Conservation (phyloP, 2,797 vertebrate genomes). For the Telmatherina bonti region DNA sequence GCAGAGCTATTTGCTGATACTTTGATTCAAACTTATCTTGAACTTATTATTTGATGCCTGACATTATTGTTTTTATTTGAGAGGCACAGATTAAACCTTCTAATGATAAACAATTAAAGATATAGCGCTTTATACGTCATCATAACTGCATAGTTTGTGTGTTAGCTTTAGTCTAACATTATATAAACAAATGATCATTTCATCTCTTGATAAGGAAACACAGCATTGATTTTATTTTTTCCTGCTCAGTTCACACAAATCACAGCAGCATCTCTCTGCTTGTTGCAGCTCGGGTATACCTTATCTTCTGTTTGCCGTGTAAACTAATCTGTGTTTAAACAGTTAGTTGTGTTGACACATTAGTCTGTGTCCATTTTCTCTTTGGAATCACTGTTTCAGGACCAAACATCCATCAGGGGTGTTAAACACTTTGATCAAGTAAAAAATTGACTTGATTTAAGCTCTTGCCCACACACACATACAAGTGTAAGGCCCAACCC, state of each 20-base stretch:
- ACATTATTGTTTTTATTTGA: not conserved
- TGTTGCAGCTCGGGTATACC: not conserved
- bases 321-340: slow-evolving; percentile 40
- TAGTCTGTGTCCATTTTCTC: slow-evolving; percentile 20
- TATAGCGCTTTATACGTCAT: not conserved
- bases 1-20: too few relatives aligned
- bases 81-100: not conserved
- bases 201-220: not conserved
- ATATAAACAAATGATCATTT: not conserved
- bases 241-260: not conserved
- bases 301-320: slow-evolving; percentile 55
- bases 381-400: slow-evolving; percentile 13
- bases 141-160: not conserved
- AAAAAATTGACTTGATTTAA: slow-evolving; percentile 61
- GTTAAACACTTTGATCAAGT: slow-evolving; percentile 45
- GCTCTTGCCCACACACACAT: slow-evolving; percentile 44
- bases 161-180: not conserved
- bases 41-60: too few relatives aligned
- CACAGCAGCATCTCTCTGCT: slow-evolving; percentile 3
- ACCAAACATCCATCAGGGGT: not conserved
- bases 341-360: slow-evolving; percentile 3
- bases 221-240: not conserved
- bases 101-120: not conserved
- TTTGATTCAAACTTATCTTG: too few relatives aligned
- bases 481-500: slow-evolving; percentile 46